Evolutionary conservation across 2,113 vertebrate genomes (phyloP), one percentile per base, ranked within the genome.

Genomic region (Uropsilus gracilis): DNA sequence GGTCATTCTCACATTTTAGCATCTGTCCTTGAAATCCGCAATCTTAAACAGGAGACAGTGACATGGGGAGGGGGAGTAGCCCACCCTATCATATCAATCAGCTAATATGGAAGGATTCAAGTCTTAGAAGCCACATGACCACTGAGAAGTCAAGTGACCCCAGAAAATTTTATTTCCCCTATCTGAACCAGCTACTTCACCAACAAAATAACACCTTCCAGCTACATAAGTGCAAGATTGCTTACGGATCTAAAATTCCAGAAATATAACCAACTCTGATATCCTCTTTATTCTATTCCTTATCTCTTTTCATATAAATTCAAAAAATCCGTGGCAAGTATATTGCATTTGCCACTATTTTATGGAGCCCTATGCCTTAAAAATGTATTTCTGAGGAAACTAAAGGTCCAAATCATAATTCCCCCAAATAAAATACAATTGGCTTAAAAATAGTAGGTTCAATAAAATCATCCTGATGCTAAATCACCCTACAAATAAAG

Each of bases 401-500:
- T n/a, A 53, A 89, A 66, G 5, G 5, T 20, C 13, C 16, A 75
- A 78, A 46, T 9, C 3, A 14, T 34, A 48, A 82, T 66, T 26
- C 24, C 17, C 17, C 55, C 24, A 82, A 86, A 90, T 44, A 55
- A 91, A 95, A 86, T 64, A 34, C 28, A 77, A 68, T 57, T 89
- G 81, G 26, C 22, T 92, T 89, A 84, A 96, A 96, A 90, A 87
- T 50, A 75, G 57, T 57, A 61, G 6, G 39, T 68, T 86, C 44
- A 61, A 55, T 77, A 94, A 71, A 37, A 66, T 81, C 53, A 68
- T 24, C 16, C 3, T n/a, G 50, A 53, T 94, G 14, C 20, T 77
- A 83, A 94, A 83, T 92, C 76, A 81, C 8, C 87, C 64, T 68
- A 80, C 94, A 92, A 91, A 83, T 95, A 95, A 94, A 97, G 92